These are phyloP conservation scores for Sturmia bella DNA, from an alignment of 2,888 invertebrate genomes.

Conservation along the genomic window DNA sequence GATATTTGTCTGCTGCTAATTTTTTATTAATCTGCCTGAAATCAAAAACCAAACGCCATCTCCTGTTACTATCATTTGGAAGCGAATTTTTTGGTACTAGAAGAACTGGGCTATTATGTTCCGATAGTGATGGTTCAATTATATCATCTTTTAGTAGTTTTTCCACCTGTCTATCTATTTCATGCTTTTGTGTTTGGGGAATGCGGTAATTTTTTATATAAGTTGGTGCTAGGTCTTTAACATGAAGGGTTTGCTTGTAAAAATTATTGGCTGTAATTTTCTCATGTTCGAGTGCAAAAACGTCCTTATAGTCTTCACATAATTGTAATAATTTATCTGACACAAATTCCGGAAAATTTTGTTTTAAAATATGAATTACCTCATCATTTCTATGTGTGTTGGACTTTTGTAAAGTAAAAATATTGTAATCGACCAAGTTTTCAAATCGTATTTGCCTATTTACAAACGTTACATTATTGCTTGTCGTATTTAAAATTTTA, in stretches of 20 bases:
- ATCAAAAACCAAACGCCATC: neutral
- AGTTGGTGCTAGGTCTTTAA: too few species aligned
- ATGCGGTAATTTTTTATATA: too few species aligned
- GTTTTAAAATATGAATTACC: neutral
- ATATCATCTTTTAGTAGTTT: neutral
- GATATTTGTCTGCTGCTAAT: constrained; percentile 23
- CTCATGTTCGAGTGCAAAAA: neutral
- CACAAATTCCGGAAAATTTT: neutral
- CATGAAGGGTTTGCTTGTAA: neutral
- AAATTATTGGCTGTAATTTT: neutral
- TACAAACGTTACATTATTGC: neutral
- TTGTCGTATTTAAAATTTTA: neutral
- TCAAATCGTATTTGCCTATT: neutral
- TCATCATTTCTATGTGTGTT: too few species aligned
- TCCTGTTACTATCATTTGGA: neutral
- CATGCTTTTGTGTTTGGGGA: too few species aligned
- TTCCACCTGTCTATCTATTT: neutral
- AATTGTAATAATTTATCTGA: neutral
- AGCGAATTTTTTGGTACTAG: constrained; percentile 1
- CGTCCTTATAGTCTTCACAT: neutral
- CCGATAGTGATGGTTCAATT: neutral
- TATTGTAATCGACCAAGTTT: neutral
- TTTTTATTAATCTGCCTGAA: constrained; percentile 10
- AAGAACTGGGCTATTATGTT: neutral
- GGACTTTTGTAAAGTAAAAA: too few species aligned